phyloP scores from a whole-genome alignment of 1,140 invertebrate genomes.

The Globodera rostochiensis region DNA sequence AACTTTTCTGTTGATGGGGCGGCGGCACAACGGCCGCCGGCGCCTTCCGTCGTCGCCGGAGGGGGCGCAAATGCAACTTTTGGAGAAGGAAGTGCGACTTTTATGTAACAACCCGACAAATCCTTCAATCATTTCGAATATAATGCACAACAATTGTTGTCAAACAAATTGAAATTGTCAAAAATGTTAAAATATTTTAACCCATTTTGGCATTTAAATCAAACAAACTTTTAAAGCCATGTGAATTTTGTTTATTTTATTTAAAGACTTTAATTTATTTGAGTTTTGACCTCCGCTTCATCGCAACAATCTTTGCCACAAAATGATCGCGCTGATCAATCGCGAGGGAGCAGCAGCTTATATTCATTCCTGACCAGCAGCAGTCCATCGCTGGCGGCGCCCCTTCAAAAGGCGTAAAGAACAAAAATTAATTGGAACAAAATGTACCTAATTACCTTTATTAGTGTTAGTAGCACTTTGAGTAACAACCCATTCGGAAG shows the following conservation, averaged over 20 bases:
- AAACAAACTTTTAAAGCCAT: too few relatives aligned
- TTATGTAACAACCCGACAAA: neutral
- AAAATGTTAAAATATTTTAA: too few relatives aligned
- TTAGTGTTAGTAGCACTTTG: slow-evolving; percentile 1
- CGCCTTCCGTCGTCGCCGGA: neutral
- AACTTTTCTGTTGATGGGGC: slow-evolving; percentile 7
- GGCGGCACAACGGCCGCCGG: neutral
- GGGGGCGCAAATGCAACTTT: neutral
- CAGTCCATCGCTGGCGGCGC: slow-evolving; percentile 1
- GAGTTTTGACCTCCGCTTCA: slow-evolving; percentile 8
- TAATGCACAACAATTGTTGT: too few relatives aligned
- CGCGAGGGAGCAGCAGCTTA: neutral
- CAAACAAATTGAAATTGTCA: too few relatives aligned
- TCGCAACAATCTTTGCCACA: neutral
- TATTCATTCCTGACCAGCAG: slow-evolving; percentile 22
- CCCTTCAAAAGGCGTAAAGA: neutral
- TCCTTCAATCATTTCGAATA: neutral
- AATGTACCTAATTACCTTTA: neutral
- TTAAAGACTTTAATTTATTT: neutral
- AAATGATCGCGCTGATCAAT: neutral
- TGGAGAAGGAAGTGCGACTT: neutral
- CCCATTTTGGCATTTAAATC: too few relatives aligned
- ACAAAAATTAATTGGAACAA: neutral
- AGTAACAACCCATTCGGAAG: slow-evolving; percentile 13
- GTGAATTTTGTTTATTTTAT: too few relatives aligned